These are phyloP conservation scores for Drosophila neocordata DNA, from an alignment of 1,140 invertebrate genomes.

Conservation along the genomic window DNA sequence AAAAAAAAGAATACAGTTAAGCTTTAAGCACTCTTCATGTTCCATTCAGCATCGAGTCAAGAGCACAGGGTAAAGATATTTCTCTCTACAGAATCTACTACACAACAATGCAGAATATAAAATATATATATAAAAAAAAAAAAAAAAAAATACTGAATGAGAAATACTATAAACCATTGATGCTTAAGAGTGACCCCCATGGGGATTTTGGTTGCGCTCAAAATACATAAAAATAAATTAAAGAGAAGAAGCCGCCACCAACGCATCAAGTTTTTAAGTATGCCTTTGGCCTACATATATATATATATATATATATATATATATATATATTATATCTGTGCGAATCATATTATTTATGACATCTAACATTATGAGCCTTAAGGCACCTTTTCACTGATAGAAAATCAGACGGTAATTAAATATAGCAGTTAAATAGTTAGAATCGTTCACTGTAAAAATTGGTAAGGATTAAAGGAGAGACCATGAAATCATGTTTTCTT, in stretches of 20 bases:
- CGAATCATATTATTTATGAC: constrained; percentile 3
- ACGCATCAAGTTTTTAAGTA: background rate
- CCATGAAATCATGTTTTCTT: too few relatives aligned
- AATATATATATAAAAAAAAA: too few relatives aligned
- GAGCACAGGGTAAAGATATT: too few relatives aligned
- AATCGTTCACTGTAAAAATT: too few relatives aligned
- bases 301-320: too few relatives aligned
- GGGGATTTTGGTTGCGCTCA: background rate
- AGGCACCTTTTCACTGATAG: too few relatives aligned
- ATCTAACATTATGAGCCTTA: background rate
- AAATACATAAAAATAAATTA: constrained; percentile 14
- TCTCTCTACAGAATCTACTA: background rate
- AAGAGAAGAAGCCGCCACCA: background rate
- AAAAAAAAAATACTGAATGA: background rate
- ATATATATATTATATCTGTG: background rate
- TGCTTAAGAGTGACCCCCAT: constrained; percentile 4
- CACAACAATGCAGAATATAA: background rate
- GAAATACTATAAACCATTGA: constrained; percentile 10
- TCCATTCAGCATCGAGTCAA: background rate
- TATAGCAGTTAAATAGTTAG: too few relatives aligned
- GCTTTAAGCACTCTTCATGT: constrained; percentile 24
- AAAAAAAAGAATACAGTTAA: background rate
- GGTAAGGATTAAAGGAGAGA: too few relatives aligned
- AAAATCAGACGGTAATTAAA: too few relatives aligned
- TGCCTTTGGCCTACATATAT: background rate